Percentiles rank a stretch among this genome's conserved stretches.
Evolutionary conservation across 2,888 invertebrate species (phyloP).

Genomic region (Orthonychiurus folsomi): DNA sequence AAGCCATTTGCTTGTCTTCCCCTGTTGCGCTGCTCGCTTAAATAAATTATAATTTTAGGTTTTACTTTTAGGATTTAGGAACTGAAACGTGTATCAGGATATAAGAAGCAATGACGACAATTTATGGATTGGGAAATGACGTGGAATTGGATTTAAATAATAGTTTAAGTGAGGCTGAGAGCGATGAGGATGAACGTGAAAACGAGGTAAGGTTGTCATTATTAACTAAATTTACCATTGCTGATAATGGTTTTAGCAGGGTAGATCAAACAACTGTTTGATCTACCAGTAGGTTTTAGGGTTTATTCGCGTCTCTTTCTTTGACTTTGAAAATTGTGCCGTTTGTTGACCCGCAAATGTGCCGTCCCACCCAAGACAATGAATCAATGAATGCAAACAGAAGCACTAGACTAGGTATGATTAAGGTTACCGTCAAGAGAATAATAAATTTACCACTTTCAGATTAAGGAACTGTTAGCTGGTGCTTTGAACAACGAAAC

Average conservation of each 20-base stretch:
- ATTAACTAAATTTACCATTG: no score
- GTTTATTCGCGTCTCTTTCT: not conserved
- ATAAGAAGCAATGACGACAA: not conserved
- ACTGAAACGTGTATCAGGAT: no score
- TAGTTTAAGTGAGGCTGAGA: constrained; percentile 4
- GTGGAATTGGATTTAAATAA: not conserved
- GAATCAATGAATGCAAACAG: no score
- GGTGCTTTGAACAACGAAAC: constrained; percentile 25
- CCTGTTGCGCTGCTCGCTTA: no score
- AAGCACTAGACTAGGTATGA: no score
- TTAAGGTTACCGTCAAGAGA: no score
- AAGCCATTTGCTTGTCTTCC: no score
- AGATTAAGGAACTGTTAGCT: constrained; percentile 28
- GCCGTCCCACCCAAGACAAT: no score
- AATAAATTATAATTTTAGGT: no score
- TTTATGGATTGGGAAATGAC: not conserved
- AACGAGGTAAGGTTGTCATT: constrained; percentile 5
- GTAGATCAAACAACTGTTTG: no score
- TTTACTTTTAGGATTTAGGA: no score
- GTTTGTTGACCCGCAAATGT: not conserved
- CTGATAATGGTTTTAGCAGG: no score
- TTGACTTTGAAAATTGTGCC: not conserved
- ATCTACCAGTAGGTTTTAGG: not conserved
- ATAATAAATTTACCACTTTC: constrained; percentile 9
- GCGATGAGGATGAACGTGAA: constrained; percentile 11